Conservation (phyloP, 2,888 invertebrate species). For the Cantharis flavilabris region DNA sequence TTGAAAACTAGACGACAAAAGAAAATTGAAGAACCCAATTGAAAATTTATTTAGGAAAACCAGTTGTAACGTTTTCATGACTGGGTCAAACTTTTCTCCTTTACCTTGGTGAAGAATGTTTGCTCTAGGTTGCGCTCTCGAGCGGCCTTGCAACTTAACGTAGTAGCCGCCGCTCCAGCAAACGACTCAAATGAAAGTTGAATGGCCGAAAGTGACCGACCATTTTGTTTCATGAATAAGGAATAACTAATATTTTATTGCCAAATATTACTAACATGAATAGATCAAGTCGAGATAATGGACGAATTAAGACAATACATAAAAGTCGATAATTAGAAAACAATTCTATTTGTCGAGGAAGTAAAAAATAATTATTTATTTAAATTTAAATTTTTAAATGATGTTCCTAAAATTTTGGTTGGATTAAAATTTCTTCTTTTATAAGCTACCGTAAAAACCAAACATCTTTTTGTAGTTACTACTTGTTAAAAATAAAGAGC, state of each 20-base stretch:
- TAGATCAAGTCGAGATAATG: slow-evolving; percentile 16
- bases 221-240: slow-evolving; percentile 46
- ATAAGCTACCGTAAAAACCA: not conserved
- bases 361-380: too few relatives aligned
- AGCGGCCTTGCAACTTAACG: slow-evolving; percentile 43
- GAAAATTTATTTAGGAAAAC: slow-evolving; percentile 10
- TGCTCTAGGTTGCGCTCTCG: slow-evolving; percentile 25
- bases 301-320: not conserved
- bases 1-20: not conserved
- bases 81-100: slow-evolving; percentile 29
- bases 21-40: not conserved
- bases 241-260: slow-evolving; percentile 45
- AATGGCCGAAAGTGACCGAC: slow-evolving; percentile 46
- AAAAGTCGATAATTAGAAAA: not conserved
- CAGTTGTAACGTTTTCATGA: slow-evolving; percentile 12
- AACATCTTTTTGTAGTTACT: slow-evolving; percentile 2
- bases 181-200: slow-evolving; percentile 44
- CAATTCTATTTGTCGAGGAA: not conserved
- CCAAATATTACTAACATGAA: slow-evolving; percentile 35
- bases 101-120: slow-evolving; percentile 30
- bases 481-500: slow-evolving; percentile 1
- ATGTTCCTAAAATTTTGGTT: not conserved
- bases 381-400: not conserved
- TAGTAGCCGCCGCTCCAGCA: slow-evolving; percentile 37
- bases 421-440: not conserved